These are phyloP conservation scores for Chascanopsetta lugubris DNA, from an alignment of 2,113 vertebrate genomes.

Conservation along the genomic window DNA sequence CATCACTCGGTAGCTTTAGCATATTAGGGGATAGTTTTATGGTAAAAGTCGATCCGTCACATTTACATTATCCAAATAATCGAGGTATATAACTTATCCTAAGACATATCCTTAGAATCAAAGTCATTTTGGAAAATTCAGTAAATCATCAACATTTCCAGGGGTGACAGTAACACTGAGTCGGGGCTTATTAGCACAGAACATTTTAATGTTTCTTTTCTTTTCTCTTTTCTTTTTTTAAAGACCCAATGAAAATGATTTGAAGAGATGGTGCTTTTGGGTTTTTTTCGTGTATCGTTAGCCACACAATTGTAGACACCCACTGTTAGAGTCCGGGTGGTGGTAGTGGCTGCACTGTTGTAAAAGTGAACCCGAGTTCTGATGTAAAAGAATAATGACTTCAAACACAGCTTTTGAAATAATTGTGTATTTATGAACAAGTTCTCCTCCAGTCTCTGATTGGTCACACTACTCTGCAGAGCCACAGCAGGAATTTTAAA, in stretches of 20 bases:
- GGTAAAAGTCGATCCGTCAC: not conserved
- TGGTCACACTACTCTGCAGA: constrained; percentile 57
- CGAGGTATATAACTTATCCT: not conserved
- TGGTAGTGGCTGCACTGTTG: constrained; percentile 17
- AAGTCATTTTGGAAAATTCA: not conserved
- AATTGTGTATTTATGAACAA: constrained; percentile 45
- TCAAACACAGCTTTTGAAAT: constrained; percentile 15
- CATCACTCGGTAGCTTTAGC: no score
- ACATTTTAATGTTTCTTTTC: constrained; percentile 5
- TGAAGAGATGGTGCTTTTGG: constrained; percentile 41
- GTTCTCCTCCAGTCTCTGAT: constrained; percentile 26
- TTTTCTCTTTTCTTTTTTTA: not conserved
- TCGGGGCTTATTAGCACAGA: not conserved
- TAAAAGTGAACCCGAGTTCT: constrained; percentile 39
- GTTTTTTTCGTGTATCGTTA: constrained; percentile 12
- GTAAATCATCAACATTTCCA: constrained; percentile 14
- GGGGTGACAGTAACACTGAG: constrained; percentile 11
- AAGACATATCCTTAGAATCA: not conserved
- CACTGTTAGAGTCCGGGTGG: constrained; percentile 13
- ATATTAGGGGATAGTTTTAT: constrained; percentile 4
- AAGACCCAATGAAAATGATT: not conserved
- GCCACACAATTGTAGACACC: constrained; percentile 6
- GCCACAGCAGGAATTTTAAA: constrained; percentile 43
- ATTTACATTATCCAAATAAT: constrained; percentile 1
- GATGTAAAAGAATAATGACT: constrained; percentile 15